Base-by-base conservation (phyloP, 2,113 vertebrate species). In the Pteropus alecto region DNA sequence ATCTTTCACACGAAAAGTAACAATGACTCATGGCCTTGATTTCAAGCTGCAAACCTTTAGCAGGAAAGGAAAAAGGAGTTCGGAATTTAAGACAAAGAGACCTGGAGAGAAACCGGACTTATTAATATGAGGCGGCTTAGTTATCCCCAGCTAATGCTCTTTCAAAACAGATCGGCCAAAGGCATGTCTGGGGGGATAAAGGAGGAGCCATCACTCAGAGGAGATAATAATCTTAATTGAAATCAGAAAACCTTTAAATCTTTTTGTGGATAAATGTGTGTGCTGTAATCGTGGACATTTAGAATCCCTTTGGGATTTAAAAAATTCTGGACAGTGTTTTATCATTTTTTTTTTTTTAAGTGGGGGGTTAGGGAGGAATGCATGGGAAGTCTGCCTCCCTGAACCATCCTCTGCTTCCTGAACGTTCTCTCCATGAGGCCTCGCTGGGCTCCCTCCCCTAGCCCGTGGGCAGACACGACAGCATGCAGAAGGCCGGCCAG, bases 161-260 rank as follows among this genome's bases (percentile, higher is more conserved):
- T 97, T 96, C 82, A 95, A 93, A 98, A 94, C 89, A 97, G 89
- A 95, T 96, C 93, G 96, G 92, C 88, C 79, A 65, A 93, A 95
- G 83, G 96, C 88, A 97, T 97, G 98, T 98, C 96, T 97, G 96
- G 93, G 71, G 56, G 93, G 87, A 7, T 1, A 79, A 8, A 46
- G 46, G 81, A 95, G 90, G 94, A 97, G 94, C n/a, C 41, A 81
- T 97, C 90, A 97, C 96, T 98, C 96, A 94, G 90, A 97, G 84
- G 86, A 98, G 98, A 98, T 98, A 98, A 97, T 90, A 97, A 98
- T 98, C 97, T 86, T 98, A 98, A 98, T 96, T 98, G 98, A 98
- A 99, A 98, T 98, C 98, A 98, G 97, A 97, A 98, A 98, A 97
- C 96, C 92, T 97, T 98, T 96, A 94, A 93, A 92, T 93, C 92